Evolutionary conservation across 1,140 invertebrate genomes (phyloP), one percentile per base, ranked within the genome.

Genomic region (Pogonomyrmex barbatus): DNA sequence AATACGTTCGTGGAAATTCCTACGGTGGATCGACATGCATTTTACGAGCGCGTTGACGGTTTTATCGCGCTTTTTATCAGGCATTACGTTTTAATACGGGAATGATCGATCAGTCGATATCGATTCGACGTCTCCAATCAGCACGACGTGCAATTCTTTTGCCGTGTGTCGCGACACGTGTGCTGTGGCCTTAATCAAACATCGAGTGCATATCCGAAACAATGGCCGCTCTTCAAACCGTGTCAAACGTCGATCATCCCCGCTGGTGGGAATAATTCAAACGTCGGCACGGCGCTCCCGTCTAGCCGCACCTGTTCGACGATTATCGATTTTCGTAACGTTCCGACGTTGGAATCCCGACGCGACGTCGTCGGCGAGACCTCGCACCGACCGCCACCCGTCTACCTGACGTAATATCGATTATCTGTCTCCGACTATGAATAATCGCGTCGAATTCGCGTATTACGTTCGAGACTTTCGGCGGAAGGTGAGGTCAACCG

Each of bases 271-370:
- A 92, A 91, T 90, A 91, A 91, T 91, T 93, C 87, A 79, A 89
- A 76, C 73, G 63, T 75, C 81, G 88, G 67, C 45, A 47, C 54
- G 88, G 42, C 73, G 75, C 58, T 85, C 79, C 54, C 24, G 77
- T 90, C 82, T 82, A 85, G 88, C 90, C 91, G 81, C 81, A 90
- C 87, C 83, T 92, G 92, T 91, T 93, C 89, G 89, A 91, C 87
- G 92, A 93, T 91, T 92, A 93, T 93, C 92, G 92, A 93, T 93
- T 92, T 91, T 91, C 88, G 87, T 75, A 88, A 88, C 65, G 89
- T 88, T 90, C 85, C 89, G 81, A 90, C 54, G 89, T 58, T 39
- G 89, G 86, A 90, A 90, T 90, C 86, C 70, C 75, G 87, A 90
- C 88, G 82, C 84, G 87, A 90, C 86, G 82, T 90, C 86, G 89